Evolutionary conservation across 2,888 invertebrate species (phyloP).

Genomic region (Cantharis lateralis): DNA sequence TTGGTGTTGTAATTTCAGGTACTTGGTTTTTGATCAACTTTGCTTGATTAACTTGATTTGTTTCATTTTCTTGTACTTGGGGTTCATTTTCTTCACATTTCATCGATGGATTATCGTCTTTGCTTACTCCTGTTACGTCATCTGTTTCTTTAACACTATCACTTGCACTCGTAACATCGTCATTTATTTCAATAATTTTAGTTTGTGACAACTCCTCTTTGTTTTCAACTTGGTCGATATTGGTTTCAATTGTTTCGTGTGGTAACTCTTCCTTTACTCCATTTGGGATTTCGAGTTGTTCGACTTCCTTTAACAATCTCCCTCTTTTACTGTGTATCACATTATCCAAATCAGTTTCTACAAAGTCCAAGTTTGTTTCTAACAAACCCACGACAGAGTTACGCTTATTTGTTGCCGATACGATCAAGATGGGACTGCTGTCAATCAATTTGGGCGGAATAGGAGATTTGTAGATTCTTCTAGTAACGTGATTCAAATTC

Average conservation of each 20-base stretch:
- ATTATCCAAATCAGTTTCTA: constrained; percentile 57
- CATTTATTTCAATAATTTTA: not conserved
- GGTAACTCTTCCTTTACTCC: not conserved
- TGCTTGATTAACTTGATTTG: not conserved
- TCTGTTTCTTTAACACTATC: not conserved
- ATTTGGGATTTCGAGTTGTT: not conserved
- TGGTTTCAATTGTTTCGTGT: not conserved
- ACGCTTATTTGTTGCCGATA: constrained; percentile 48
- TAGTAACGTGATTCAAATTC: constrained; percentile 1
- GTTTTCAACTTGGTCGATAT: not conserved
- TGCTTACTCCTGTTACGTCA: not conserved
- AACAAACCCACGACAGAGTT: constrained; percentile 58
- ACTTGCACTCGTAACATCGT: not conserved
- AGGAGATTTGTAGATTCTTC: constrained; percentile 14
- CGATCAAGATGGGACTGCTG: constrained; percentile 44
- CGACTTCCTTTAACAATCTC: not conserved
- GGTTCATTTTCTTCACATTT: not conserved
- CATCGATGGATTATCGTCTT: not conserved
- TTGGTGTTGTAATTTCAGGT: not conserved
- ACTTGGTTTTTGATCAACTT: too few species aligned
- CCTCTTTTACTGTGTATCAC: constrained; percentile 36
- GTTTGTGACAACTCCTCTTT: not conserved
- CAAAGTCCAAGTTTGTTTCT: constrained; percentile 67
- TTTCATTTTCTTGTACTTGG: not conserved
- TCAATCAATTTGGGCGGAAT: constrained; percentile 50